Conservation (phyloP, 2,113 vertebrate species). For the Dolichallabes microphthalmus region DNA sequence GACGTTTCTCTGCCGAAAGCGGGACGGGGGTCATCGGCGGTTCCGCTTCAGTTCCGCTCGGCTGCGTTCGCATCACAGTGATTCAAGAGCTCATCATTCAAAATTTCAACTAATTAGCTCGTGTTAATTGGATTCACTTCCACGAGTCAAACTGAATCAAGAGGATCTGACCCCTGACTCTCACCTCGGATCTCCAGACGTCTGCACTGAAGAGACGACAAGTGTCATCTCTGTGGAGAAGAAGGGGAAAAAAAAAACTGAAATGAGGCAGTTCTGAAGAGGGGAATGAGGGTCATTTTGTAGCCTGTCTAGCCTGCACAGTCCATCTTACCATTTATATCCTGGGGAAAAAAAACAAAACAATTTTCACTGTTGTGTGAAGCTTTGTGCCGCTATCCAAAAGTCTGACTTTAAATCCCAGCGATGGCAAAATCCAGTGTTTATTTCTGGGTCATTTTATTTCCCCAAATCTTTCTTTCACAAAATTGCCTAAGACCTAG, state of each 20-base stretch:
- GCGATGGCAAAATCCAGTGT: neutral
- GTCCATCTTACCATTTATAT: neutral
- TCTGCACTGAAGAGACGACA: neutral
- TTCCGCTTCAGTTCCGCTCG: neutral
- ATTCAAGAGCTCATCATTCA: slow-evolving; percentile 25
- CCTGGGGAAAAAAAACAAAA: neutral
- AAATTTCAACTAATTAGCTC: slow-evolving; percentile 23
- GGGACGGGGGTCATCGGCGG: neutral
- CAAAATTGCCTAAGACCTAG: neutral
- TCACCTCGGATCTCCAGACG: neutral
- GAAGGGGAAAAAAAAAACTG: neutral
- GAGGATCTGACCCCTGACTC: slow-evolving; percentile 30
- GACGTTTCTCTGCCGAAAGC: neutral
- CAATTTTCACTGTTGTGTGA: neutral
- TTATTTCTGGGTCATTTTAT: neutral
- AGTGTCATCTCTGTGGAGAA: neutral
- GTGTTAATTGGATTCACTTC: slow-evolving; percentile 27
- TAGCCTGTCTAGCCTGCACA: neutral
- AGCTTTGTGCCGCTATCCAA: neutral
- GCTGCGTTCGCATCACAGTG: neutral
- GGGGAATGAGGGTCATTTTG: neutral
- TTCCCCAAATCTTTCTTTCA: neutral
- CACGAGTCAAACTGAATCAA: slow-evolving; percentile 26
- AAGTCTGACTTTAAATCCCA: neutral
- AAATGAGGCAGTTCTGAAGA: neutral